These are phyloP conservation scores for Gobius niger DNA, from an alignment of 2,113 vertebrate species.

Conservation along the genomic window DNA sequence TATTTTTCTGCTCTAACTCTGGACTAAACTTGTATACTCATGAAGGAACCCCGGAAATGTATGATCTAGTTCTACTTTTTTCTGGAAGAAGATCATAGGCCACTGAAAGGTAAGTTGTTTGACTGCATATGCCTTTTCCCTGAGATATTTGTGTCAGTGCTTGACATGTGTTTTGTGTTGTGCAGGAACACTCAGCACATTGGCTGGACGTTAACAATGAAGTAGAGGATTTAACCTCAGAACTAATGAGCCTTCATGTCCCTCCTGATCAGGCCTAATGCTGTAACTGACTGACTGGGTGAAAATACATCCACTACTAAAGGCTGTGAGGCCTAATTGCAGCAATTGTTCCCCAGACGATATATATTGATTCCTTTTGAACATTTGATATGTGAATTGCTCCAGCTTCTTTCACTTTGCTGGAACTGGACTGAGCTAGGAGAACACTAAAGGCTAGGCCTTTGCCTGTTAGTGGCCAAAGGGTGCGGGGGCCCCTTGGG, in stretches of 20 bases:
- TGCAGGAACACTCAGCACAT: slow-evolving; percentile 57
- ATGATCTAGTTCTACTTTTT: slow-evolving; percentile 32
- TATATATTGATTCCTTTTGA: slow-evolving; percentile 56
- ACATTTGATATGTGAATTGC: slow-evolving; percentile 61
- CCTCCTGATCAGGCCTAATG: slow-evolving; percentile 40
- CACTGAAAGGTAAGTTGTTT: slow-evolving; percentile 51
- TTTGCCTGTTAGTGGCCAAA: slow-evolving; percentile 48
- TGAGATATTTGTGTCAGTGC: neutral
- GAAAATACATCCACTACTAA: slow-evolving; percentile 29
- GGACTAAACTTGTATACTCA: slow-evolving; percentile 57
- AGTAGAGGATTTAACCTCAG: slow-evolving; percentile 52
- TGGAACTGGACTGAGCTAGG: slow-evolving; percentile 51
- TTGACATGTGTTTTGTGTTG: slow-evolving; percentile 30
- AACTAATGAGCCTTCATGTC: slow-evolving; percentile 51
- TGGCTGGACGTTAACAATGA: slow-evolving; percentile 44
- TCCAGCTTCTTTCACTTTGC: slow-evolving; percentile 53
- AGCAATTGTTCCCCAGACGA: slow-evolving; percentile 50
- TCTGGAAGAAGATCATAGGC: slow-evolving; percentile 40
- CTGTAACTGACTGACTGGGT: slow-evolving; percentile 47
- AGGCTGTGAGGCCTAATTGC: slow-evolving; percentile 42
- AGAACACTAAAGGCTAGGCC: slow-evolving; percentile 65
- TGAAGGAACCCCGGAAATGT: slow-evolving; percentile 67
- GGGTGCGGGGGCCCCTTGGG: slow-evolving; percentile 38
- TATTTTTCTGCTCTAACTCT: slow-evolving; percentile 49
- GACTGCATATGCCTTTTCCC: neutral